These are phyloP conservation scores for Acromyrmex heyeri DNA, from an alignment of 1,140 invertebrate genomes.

Conservation along the genomic window DNA sequence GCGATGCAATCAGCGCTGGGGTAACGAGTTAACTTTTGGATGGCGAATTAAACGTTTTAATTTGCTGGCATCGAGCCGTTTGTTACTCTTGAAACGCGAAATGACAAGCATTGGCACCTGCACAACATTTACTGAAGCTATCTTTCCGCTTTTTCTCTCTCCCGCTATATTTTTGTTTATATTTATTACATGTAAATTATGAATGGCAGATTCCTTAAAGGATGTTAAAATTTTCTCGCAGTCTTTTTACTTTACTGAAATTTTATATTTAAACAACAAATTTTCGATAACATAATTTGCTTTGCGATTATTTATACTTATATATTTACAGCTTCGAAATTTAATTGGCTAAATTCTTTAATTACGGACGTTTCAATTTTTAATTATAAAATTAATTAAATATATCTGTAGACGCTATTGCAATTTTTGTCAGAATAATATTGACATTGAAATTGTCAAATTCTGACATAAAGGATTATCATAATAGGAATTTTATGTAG, in stretches of 20 bases:
- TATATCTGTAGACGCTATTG: background rate
- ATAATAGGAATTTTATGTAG: background rate
- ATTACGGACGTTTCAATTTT: background rate
- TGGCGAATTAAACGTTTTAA: slow-evolving; percentile 54
- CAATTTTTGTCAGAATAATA: background rate
- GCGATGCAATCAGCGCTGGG: slow-evolving; percentile 36
- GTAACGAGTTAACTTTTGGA: slow-evolving; percentile 54
- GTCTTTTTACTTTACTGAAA: background rate
- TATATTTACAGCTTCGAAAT: background rate
- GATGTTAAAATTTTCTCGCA: background rate
- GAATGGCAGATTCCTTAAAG: background rate
- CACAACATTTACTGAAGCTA: background rate
- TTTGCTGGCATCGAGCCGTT: slow-evolving; percentile 35
- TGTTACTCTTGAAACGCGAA: slow-evolving; percentile 42
- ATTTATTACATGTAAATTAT: background rate
- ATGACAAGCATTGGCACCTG: slow-evolving; percentile 36
- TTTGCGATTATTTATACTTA: background rate
- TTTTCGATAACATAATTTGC: background rate
- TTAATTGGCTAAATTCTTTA: background rate
- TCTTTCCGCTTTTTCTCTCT: background rate
- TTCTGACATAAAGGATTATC: background rate
- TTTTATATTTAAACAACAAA: background rate
- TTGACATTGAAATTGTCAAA: background rate
- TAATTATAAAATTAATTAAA: slow-evolving; percentile 23
- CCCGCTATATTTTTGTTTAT: background rate